These are phyloP conservation scores for Gymnocypris eckloni DNA, from an alignment of 2,797 vertebrate genomes.

Conservation along the genomic window DNA sequence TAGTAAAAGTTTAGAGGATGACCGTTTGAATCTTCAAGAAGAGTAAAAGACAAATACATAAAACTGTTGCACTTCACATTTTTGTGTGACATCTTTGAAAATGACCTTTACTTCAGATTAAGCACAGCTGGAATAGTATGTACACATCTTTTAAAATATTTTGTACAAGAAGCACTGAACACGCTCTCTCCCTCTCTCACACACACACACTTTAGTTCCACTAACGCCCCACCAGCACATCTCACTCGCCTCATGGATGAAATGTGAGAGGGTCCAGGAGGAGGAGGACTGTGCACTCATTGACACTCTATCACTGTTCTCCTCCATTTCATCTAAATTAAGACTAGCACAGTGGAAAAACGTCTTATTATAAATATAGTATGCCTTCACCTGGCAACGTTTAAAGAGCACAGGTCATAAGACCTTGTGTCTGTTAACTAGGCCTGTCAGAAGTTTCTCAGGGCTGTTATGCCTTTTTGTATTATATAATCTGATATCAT, in stretches of 20 bases:
- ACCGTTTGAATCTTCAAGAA: constrained; percentile 23
- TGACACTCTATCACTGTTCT: constrained; percentile 62
- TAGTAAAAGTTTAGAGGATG: constrained; percentile 49
- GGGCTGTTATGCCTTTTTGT: neutral
- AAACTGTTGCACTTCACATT: neutral
- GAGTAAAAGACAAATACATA: constrained; percentile 16
- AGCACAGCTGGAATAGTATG: neutral
- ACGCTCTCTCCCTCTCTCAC: neutral
- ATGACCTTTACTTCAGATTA: neutral
- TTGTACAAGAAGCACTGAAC: neutral
- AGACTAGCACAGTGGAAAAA: constrained; percentile 41
- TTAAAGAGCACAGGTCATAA: constrained; percentile 58
- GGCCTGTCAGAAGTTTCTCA: neutral
- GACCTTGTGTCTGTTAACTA: constrained; percentile 24
- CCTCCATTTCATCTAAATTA: constrained; percentile 60
- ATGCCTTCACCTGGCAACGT: constrained; percentile 60
- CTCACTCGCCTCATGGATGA: constrained; percentile 48
- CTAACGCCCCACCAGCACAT: constrained; percentile 8
- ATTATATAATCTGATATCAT: constrained; percentile 12
- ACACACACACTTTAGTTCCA: neutral
- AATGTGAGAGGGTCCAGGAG: constrained; percentile 61
- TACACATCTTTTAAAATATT: neutral
- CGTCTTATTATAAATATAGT: constrained; percentile 57
- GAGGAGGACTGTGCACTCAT: constrained; percentile 56
- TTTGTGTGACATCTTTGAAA: neutral